Evolutionary conservation across 37 sponge, comb jelly and placozoan species (phyloP).

Genomic region (Petrosia ficiformis): DNA sequence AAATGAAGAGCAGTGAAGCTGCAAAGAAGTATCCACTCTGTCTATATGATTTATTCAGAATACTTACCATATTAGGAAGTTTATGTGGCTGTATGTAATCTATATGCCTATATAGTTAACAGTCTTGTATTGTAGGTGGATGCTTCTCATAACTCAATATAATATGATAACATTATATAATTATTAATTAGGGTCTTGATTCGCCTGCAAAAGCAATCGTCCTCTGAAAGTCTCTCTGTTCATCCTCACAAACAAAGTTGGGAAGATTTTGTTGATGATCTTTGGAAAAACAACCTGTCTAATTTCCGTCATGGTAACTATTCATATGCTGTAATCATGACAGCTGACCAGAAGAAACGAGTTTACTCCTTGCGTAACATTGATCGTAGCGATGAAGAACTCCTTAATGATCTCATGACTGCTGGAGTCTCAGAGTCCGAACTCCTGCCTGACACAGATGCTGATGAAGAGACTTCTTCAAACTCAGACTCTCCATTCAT

Average conservation of each 20-base stretch:
- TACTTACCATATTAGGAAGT: too few species aligned
- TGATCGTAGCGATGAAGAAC: conserved; percentile 2
- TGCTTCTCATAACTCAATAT: too few species aligned
- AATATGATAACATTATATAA: too few species aligned
- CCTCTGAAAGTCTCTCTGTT: conserved; percentile 9
- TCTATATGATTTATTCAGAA: too few species aligned
- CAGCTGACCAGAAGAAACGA: background rate
- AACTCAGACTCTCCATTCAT: background rate
- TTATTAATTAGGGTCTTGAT: background rate
- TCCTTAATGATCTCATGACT: conserved; percentile 11
- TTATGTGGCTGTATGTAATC: too few species aligned
- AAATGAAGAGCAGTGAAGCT: too few species aligned
- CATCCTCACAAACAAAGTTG: background rate
- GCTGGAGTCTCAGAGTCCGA: conserved; percentile 4
- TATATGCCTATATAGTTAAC: too few species aligned
- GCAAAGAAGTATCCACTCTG: too few species aligned
- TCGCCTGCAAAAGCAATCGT: background rate
- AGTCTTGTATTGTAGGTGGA: too few species aligned
- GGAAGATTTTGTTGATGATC: conserved; percentile 35
- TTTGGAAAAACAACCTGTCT: conserved; percentile 33
- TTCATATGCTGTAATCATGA: background rate
- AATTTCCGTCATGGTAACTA: conserved; percentile 24
- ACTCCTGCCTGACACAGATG: conserved; percentile 11
- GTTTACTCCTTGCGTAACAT: conserved; percentile 10
- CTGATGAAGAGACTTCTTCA: background rate